Conservation (phyloP, 1,140 invertebrate genomes). For the Sitophilus oryzae region DNA sequence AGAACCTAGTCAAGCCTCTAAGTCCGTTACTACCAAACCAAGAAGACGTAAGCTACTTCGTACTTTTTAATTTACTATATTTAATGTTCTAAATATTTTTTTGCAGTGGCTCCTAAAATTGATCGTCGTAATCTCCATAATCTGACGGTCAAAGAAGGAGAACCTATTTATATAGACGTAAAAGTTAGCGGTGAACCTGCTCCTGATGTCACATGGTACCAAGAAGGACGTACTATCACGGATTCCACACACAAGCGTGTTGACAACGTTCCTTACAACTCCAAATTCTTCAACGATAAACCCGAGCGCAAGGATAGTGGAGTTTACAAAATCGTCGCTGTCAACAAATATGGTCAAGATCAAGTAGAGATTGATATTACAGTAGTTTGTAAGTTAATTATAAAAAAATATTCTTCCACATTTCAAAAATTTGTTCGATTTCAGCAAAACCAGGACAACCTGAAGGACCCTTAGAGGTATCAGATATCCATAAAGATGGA, state of each 20-base stretch:
- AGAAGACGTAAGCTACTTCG: slow-evolving; percentile 66
- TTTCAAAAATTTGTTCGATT: slow-evolving; percentile 19
- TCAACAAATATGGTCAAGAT: slow-evolving; percentile 82
- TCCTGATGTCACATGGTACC: slow-evolving; percentile 70
- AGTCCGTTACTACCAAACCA: slow-evolving; percentile 73
- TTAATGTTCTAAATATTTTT: slow-evolving; percentile 7
- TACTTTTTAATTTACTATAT: slow-evolving; percentile 11
- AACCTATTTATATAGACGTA: slow-evolving; percentile 77
- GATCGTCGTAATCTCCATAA: slow-evolving; percentile 73
- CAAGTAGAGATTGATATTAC: slow-evolving; percentile 86
- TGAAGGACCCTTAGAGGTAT: slow-evolving; percentile 92
- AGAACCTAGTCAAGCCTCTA: slow-evolving; percentile 67
- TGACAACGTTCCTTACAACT: slow-evolving; percentile 81
- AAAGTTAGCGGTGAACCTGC: slow-evolving; percentile 79
- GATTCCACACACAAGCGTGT: slow-evolving; percentile 56
- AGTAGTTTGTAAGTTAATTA: slow-evolving; percentile 69
- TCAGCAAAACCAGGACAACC: slow-evolving; percentile 85
- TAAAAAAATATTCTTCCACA: neutral
- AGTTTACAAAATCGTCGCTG: slow-evolving; percentile 77
- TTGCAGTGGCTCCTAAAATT: slow-evolving; percentile 85
- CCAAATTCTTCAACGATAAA: slow-evolving; percentile 76
- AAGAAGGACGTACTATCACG: slow-evolving; percentile 56
- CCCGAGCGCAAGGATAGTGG: slow-evolving; percentile 80
- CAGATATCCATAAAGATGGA: slow-evolving; percentile 89
- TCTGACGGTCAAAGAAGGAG: slow-evolving; percentile 73